Conservation (phyloP, 2,888 invertebrate genomes). For the Conchocele bisecta region DNA sequence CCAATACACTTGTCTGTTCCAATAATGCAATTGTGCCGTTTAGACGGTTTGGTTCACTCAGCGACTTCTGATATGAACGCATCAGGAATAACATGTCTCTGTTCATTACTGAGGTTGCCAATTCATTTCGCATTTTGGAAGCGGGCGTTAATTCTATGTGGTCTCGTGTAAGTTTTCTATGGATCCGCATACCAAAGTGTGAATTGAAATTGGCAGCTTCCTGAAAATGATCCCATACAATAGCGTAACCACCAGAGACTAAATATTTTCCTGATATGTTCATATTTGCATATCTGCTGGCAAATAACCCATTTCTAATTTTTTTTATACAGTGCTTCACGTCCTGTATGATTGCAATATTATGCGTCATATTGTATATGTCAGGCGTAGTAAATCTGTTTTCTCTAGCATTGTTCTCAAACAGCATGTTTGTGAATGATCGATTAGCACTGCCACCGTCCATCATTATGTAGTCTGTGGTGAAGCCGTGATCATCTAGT, state of each 20-base stretch:
- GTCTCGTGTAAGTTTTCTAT: slow-evolving; percentile 28
- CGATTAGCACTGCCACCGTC: slow-evolving; percentile 1
- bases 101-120: slow-evolving; percentile 34
- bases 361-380: not conserved
- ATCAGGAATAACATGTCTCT: slow-evolving; percentile 43
- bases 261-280: slow-evolving; percentile 9
- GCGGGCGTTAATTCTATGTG: slow-evolving; percentile 31
- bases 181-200: slow-evolving; percentile 33
- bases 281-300: slow-evolving; percentile 19
- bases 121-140: slow-evolving; percentile 37
- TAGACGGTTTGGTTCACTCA: slow-evolving; percentile 3
- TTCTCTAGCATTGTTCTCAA: not conserved
- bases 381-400: not conserved
- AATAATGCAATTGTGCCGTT: not conserved
- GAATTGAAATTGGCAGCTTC: slow-evolving; percentile 23
- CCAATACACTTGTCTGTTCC: not conserved
- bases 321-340: not conserved
- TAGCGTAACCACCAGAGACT: slow-evolving; percentile 5
- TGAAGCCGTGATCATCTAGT: not conserved
- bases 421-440: not conserved
- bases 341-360: not conserved
- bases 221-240: slow-evolving; percentile 38
- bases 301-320: slow-evolving; percentile 14
- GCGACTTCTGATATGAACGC: slow-evolving; percentile 24
- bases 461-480: not conserved